These are phyloP conservation scores for Ferrisia virgata DNA, from an alignment of 2,888 invertebrate species.

Conservation along the genomic window DNA sequence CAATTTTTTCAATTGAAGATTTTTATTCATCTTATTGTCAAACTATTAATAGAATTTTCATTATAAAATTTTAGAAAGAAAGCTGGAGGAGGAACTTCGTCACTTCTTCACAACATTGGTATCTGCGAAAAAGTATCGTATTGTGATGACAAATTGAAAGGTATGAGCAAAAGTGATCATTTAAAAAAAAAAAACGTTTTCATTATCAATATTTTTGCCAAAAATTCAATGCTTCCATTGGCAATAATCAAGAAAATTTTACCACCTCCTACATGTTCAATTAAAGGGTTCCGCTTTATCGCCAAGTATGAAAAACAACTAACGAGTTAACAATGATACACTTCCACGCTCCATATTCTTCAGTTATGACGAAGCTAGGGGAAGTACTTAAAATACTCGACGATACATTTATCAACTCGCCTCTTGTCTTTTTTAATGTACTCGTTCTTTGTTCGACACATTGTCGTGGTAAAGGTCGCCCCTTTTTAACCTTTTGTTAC, in stretches of 20 bases:
- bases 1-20: too few species aligned
- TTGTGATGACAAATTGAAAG: too few species aligned
- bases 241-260: neutral
- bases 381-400: slow-evolving; percentile 23
- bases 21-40: too few species aligned
- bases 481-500: slow-evolving; percentile 36
- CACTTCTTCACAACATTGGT: too few species aligned
- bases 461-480: slow-evolving; percentile 40
- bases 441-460: slow-evolving; percentile 38
- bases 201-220: too few species aligned
- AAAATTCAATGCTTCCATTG: neutral
- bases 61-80: neutral
- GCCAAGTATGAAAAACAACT: slow-evolving; percentile 36
- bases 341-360: slow-evolving; percentile 30
- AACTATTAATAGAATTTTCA: neutral
- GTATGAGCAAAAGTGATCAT: too few species aligned
- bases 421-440: slow-evolving; percentile 42
- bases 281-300: slow-evolving; percentile 40
- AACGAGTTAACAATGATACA: slow-evolving; percentile 44
- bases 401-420: slow-evolving; percentile 38
- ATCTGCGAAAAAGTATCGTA: too few species aligned
- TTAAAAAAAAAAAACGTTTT: too few species aligned
- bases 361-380: neutral
- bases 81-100: too few species aligned
- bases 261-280: slow-evolving; percentile 26